A percentile compares a stretch with the other conserved stretches of the same genome.
Evolutionary conservation across 2,113 vertebrate species (phyloP).

Genomic region (Macaca nemestrina): DNA sequence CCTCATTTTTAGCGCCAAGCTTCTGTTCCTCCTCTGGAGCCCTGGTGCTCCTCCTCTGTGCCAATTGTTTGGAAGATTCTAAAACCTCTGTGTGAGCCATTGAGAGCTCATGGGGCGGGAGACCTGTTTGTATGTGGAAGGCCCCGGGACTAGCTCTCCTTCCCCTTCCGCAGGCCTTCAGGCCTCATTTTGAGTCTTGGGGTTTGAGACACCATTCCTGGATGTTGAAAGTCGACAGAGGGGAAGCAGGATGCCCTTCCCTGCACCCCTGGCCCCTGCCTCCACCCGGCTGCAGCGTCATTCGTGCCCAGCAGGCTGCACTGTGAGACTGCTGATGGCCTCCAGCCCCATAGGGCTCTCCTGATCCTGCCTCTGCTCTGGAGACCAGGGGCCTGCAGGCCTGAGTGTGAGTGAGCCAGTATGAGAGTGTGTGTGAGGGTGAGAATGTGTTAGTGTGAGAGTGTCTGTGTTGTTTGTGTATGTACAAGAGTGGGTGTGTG

Average conservation of each 20-base stretch:
- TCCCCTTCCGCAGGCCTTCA: neutral
- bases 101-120: neutral
- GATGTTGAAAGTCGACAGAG: neutral
- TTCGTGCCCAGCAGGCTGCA: conserved; percentile 46
- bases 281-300: neutral
- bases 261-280: neutral
- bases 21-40: neutral
- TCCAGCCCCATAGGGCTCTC: neutral
- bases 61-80: neutral
- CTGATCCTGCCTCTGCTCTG: neutral
- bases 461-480: too few species aligned
- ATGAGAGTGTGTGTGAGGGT: neutral
- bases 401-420: neutral
- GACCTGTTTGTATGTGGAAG: neutral
- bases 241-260: neutral
- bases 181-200: neutral
- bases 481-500: too few species aligned
- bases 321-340: conserved; percentile 31
- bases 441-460: neutral
- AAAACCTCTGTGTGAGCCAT: neutral
- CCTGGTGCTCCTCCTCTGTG: neutral
- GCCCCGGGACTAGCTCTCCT: neutral
- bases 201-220: neutral
- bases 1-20: neutral
- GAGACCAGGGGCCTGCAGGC: neutral